phyloP scores from a whole-genome alignment of 1,140 invertebrate genomes.

The Zaprionus kolodkinae region DNA sequence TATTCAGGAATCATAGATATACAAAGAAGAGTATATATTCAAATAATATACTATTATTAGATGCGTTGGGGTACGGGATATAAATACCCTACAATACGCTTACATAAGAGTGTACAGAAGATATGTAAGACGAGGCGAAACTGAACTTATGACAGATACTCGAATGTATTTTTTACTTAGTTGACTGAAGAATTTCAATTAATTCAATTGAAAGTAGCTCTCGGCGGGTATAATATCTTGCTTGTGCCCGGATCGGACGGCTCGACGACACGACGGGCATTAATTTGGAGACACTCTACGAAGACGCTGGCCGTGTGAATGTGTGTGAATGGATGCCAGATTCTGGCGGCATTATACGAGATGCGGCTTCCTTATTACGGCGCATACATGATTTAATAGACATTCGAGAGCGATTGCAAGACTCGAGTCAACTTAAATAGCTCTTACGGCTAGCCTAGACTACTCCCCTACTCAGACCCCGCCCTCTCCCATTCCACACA shows the following conservation, averaged over 20 bases:
- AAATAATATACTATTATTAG: conserved; percentile 9
- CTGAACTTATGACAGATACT: conserved; percentile 33
- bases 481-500: conserved; percentile 1
- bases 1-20: too few species aligned
- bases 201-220: conserved; percentile 71
- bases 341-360: conserved; percentile 42
- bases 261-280: conserved; percentile 16
- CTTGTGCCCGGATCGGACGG: conserved; percentile 28
- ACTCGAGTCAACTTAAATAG: conserved; percentile 72
- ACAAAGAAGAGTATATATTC: background rate
- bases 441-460: conserved; percentile 52
- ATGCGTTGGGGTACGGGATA: conserved; percentile 9
- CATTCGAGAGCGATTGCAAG: conserved; percentile 63
- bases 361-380: conserved; percentile 76
- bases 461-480: background rate
- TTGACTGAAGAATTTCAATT: conserved; percentile 78
- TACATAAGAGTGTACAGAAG: conserved; percentile 4
- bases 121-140: background rate
- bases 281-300: conserved; percentile 39
- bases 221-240: conserved; percentile 37
- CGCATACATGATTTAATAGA: conserved; percentile 70
- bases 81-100: conserved; percentile 10
- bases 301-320: conserved; percentile 36
- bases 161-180: conserved; percentile 60
- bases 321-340: conserved; percentile 42